These are phyloP conservation scores for Pollenia labialis DNA, from an alignment of 2,888 invertebrate species.

Conservation along the genomic window DNA sequence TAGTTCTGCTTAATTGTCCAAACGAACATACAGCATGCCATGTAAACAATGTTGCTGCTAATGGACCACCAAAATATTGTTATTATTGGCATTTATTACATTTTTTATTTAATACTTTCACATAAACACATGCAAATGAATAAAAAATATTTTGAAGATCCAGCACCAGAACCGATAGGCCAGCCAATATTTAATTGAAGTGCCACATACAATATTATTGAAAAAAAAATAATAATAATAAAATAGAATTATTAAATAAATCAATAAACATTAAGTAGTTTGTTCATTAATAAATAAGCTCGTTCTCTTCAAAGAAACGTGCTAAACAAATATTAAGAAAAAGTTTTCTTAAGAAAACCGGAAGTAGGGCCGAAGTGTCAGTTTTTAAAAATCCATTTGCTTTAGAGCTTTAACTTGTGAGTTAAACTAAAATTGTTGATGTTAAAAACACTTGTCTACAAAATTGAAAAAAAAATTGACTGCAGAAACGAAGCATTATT, in stretches of 20 bases:
- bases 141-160: neutral
- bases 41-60: slow-evolving; percentile 45
- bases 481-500: too few relatives aligned
- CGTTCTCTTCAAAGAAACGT: neutral
- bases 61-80: slow-evolving; percentile 52
- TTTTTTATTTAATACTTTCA: slow-evolving; percentile 11
- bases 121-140: slow-evolving; percentile 17
- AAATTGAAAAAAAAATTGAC: too few relatives aligned
- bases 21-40: slow-evolving; percentile 12
- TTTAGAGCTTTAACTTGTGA: too few relatives aligned
- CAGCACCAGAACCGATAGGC: neutral
- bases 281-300: neutral
- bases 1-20: neutral
- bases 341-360: neutral
- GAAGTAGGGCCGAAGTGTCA: neutral
- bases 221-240: neutral
- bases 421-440: too few relatives aligned
- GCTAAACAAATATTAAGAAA: neutral
- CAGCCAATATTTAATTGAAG: slow-evolving; percentile 37
- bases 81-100: slow-evolving; percentile 25
- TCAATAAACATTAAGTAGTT: neutral
- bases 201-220: slow-evolving; percentile 23
- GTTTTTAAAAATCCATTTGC: neutral
- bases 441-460: too few relatives aligned
- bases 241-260: neutral